phyloP scores from a whole-genome alignment of 2,113 vertebrate species.

The Hiodon alosoides region DNA sequence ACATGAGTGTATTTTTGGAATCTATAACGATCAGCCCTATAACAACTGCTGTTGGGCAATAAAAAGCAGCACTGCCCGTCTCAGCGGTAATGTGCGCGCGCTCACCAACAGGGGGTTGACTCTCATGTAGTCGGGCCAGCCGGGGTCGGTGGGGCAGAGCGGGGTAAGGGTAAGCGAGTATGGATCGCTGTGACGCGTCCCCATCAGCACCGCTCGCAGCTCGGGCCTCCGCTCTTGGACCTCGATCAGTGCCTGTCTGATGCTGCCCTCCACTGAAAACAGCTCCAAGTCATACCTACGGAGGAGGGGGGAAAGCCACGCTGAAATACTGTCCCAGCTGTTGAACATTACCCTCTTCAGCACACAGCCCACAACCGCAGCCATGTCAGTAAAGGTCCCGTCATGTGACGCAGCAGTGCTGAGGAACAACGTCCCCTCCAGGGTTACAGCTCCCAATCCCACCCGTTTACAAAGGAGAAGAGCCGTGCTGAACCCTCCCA shows the following conservation, averaged over 20 bases:
- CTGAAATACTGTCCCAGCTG: neutral
- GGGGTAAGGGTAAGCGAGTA: conserved; percentile 74
- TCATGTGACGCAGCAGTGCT: neutral
- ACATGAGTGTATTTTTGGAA: no score
- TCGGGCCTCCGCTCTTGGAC: conserved; percentile 69
- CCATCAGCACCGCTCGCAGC: conserved; percentile 85
- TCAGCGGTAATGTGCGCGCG: neutral
- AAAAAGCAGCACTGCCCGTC: neutral
- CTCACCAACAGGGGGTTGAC: conserved; percentile 84
- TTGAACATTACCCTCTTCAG: neutral
- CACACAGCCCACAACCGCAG: neutral
- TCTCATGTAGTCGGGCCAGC: conserved; percentile 86
- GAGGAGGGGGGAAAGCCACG: neutral
- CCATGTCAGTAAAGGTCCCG: neutral
- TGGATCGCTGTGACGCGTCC: conserved; percentile 84
- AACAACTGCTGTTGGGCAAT: no score
- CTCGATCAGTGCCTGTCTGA: conserved; percentile 71
- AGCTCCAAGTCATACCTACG: conserved; percentile 74
- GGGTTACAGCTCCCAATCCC: neutral
- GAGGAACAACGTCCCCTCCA: neutral
- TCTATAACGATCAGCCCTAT: no score
- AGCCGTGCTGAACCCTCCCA: neutral
- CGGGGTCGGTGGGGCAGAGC: conserved; percentile 77
- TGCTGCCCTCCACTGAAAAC: conserved; percentile 75
- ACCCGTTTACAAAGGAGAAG: conserved; percentile 8